Base-by-base conservation (phyloP, 1,140 invertebrate species). In the Drosophila repletoides region DNA sequence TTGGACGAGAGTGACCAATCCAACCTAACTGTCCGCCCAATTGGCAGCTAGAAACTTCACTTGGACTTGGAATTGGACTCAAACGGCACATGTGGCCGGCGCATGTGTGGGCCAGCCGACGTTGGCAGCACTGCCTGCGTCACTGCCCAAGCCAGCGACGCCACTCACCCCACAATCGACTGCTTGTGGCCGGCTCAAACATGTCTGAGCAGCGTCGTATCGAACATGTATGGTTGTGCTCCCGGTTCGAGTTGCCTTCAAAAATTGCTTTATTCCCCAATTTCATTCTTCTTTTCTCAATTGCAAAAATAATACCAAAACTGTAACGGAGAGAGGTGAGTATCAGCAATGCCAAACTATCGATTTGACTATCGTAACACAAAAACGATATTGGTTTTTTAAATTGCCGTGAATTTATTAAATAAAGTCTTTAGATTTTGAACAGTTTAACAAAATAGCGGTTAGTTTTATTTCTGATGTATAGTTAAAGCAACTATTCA, bases 1-100 rank as follows among this genome's bases (percentile, higher is more conserved):
- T 73, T 70, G 70, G 52, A 71, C 74, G 72, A 52, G 52, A 63
- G 52, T 83, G 77, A 83, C 77, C 77, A 83, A 83, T 79, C 76
- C 76, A 70, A 45, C 59, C 40, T 49, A 67, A 56, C 70, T 80
- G 70, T 64, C 70, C 70, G 65, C 70, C 76, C 75, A 73, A 73
- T 81, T 66, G 59, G 58, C 66, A 41, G 72, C 46, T 72, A 77
- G 61, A 64, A 80, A 80, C 76, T 76, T 80, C 76, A 80, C 81
- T 80, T 81, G 60, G 66, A 58, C 76, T 80, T 52, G 40, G 48
- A 55, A 29, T 40, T 21, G n/a, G 29, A 51, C 38, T 14, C 31
- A 12, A 46, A 40, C 53, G 17, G 24, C 63, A 55, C 29, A 36
- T 59, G 59, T 65, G 60, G 19, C 34, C 24, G 52, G 64, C 64